Evolutionary conservation across 2,888 invertebrate species (phyloP).

Genomic region (Corbicula japonica): DNA sequence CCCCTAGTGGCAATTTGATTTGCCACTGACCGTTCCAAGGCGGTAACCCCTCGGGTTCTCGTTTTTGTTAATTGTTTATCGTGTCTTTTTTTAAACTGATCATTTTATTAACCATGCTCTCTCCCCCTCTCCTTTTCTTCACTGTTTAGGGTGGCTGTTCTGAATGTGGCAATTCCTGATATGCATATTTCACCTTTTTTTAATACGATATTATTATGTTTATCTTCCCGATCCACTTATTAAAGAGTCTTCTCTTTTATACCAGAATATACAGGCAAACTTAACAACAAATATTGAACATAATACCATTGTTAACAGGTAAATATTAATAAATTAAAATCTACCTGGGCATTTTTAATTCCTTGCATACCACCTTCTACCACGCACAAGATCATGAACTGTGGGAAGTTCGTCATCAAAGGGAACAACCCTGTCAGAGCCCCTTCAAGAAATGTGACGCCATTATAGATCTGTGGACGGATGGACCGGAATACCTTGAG

Average conservation of each 20-base stretch:
- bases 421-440: slow-evolving; percentile 66
- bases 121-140: no score
- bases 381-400: slow-evolving; percentile 57
- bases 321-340: neutral
- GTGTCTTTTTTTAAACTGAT: no score
- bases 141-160: no score
- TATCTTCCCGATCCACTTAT: neutral
- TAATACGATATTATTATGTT: neutral
- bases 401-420: slow-evolving; percentile 31
- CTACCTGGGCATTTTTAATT: slow-evolving; percentile 53
- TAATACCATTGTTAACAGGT: neutral
- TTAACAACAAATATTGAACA: neutral
- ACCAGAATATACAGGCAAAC: no score
- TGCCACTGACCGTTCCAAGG: no score
- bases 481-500: slow-evolving; percentile 67
- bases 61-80: no score
- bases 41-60: no score
- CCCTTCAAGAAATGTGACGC: slow-evolving; percentile 69
- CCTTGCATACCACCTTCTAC: slow-evolving; percentile 40
- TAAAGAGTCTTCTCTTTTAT: no score
- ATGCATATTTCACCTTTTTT: neutral
- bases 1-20: no score
- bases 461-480: slow-evolving; percentile 73
- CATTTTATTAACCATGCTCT: no score
- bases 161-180: no score